phyloP scores from a whole-genome alignment of 2,797 vertebrate genomes.

The Pangasius krempfi region DNA sequence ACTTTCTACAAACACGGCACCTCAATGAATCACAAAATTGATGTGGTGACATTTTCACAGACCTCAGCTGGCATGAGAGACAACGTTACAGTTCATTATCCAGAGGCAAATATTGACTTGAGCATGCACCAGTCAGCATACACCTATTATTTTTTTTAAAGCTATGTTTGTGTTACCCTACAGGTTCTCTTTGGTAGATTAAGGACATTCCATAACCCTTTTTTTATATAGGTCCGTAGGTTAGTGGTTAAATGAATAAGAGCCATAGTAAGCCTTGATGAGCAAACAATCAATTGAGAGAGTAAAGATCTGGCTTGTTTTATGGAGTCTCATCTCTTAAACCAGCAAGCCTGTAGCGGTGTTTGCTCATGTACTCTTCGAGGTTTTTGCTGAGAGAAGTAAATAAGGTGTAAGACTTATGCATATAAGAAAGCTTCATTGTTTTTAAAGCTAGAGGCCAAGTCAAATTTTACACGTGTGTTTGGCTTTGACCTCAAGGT shows the following conservation, averaged over 20 bases:
- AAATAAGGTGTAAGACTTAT: not conserved
- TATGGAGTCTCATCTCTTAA: not conserved
- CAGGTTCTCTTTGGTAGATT: not conserved
- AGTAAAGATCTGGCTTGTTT: not conserved
- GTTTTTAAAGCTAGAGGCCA: not conserved
- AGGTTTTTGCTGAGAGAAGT: not conserved
- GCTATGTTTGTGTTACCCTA: not conserved
- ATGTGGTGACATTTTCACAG: constrained; percentile 28
- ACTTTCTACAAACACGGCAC: not conserved
- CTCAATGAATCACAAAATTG: constrained; percentile 16
- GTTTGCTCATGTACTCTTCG: not conserved
- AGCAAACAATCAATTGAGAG: not conserved
- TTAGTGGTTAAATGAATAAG: not conserved
- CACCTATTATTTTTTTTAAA: constrained; percentile 15
- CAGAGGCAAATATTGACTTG: constrained; percentile 25
- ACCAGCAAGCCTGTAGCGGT: not conserved
- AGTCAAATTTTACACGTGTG: not conserved
- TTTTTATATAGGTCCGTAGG: not conserved
- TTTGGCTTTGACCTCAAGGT: not conserved
- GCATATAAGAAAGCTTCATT: not conserved
- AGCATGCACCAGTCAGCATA: not conserved
- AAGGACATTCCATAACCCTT: not conserved
- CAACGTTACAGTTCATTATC: not conserved
- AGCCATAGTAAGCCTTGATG: not conserved
- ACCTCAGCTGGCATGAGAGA: not conserved